Base-by-base conservation (phyloP, 2,113 vertebrate species). In the Tylochromis polylepis region DNA sequence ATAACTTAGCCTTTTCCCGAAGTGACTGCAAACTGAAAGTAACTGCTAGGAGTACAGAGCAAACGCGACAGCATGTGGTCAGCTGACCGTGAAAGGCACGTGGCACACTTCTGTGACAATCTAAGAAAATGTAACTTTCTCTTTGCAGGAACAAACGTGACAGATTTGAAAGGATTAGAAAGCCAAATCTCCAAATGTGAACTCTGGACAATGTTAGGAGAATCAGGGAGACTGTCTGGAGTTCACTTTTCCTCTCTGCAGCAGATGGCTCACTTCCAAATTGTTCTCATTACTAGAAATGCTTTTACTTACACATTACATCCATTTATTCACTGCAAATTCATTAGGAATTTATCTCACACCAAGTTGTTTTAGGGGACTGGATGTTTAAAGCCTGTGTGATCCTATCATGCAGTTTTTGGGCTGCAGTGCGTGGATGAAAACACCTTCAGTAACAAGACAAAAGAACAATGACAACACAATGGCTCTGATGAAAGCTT, bases 21-120 rank as follows among this genome's bases (percentile, higher is more conserved):
- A 34, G 27, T 31, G 6, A 67, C 49, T 53, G 16, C 7, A 16
- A 49, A 49, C 20, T 27, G 67, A 20, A 38, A 80, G n/a, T 11
- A 29, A 72, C 24, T 20, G 20, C n/a, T 55, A 4, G 15, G 34
- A 27, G n/a, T 8, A 72, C 20, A 49, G 4, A 60, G 78, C n/a
- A 49, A 65, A 55, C 31, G 78, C 41, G 55, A 43, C 6, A 29
- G 84, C 43, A 75, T 8, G 43, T 29, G 56, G 85, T 92, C 79
- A 94, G 87, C 41, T 90, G 93, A 90, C 83, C 22, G 78, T 38
- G 59, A 82, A 88, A 89, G 92, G 88, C 87, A 94, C 91, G 60
- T 93, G 82, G 78, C 89, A 91, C 62, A 79, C 53, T 53, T 79
- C 81, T 92, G 91, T 67, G 85, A 91, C 65, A 57, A 79, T 51